Conservation (phyloP, 1,140 invertebrate genomes). For the Polypedilum vanderplanki region DNA sequence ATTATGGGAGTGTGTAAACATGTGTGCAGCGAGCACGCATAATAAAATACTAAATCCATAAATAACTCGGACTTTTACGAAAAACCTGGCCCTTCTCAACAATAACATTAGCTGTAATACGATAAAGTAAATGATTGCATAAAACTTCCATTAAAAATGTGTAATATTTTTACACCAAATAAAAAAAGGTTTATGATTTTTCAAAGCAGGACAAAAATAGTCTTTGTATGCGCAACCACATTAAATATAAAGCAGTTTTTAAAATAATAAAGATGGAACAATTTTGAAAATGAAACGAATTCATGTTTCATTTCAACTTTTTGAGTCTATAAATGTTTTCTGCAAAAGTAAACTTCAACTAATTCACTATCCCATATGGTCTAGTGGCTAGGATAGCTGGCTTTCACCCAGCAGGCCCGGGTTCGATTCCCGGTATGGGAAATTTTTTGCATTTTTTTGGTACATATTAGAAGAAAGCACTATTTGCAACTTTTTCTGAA, state of each 20-base stretch:
- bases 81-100: not conserved
- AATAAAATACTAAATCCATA: too few species aligned
- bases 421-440: slow-evolving; percentile 72
- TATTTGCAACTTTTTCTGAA: too few species aligned
- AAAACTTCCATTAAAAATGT: not conserved
- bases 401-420: slow-evolving; percentile 69
- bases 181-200: not conserved
- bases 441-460: slow-evolving; percentile 39
- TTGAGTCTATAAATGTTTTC: not conserved
- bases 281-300: not conserved
- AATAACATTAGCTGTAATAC: not conserved
- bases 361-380: slow-evolving; percentile 47
- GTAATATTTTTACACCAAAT: not conserved
- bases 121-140: slow-evolving; percentile 10
- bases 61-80: not conserved
- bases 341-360: not conserved
- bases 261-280: not conserved
- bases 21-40: not conserved
- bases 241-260: too few species aligned
- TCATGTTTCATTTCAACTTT: not conserved
- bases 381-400: slow-evolving; percentile 72
- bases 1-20: not conserved
- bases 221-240: not conserved
- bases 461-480: too few species aligned
- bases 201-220: too few species aligned